Base-by-base conservation (phyloP, 2,888 invertebrate species). In the Busseola fusca region DNA sequence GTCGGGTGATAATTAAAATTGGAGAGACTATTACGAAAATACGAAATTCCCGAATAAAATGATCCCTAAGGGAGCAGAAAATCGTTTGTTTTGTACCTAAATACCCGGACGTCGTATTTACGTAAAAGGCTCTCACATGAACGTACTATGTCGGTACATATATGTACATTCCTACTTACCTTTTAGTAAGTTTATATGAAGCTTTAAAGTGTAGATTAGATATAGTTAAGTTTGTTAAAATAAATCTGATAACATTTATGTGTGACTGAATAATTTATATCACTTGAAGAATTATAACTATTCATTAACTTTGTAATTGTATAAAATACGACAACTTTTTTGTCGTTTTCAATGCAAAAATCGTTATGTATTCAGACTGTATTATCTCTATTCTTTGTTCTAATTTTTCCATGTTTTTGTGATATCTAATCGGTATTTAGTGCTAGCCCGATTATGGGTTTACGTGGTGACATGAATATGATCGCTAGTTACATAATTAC, bases 201-300 rank as follows among this genome's bases (percentile, higher is more conserved):
- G 94, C 94, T 95, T 95, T 94, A 95, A 94, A 88, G 87, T 90
- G 69, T 93, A 91, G 90, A 87, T 86, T 90, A 89, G 85, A 83
- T 84, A 80, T 76, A 86, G 83, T 85, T 87, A 84, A 84, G 87
- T 86, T 84, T 81, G 56, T 84, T 75, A 68, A 74, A 84, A 83
- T 84, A 74, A 87, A 87, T 87, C 84, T 87, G 85, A 87, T 87
- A 88, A 85, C 65, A 87, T 82, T 83, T 84, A 85, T 80, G 86
- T 85, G 84, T 89, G 90, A 88, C 90, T 91, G 92, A 89, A 83
- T 89, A 84, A 84, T 86, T 86, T 85, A 86, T 84, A 82, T 85
- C 74, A 82, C 78, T 84, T 84, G 65, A 79, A 71, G 76, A 79
- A 76, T 78, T 76, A 78, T 73, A 73, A 84, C 73, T 87, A 86